phyloP scores from a whole-genome alignment of 2,113 vertebrate genomes.

The Ariopsis seemanni region DNA sequence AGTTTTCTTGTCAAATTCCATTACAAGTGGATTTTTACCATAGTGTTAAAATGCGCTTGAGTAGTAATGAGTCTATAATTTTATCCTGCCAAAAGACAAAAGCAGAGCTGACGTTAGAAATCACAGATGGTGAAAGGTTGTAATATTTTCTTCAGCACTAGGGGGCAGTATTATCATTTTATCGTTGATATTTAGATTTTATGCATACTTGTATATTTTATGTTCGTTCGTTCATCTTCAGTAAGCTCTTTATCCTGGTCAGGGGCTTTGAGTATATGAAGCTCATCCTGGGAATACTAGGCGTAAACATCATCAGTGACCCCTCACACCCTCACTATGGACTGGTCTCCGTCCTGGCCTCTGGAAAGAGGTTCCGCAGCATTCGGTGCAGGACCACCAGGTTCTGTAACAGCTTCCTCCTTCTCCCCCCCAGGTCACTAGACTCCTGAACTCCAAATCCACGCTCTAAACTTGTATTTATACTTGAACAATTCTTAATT shows the following conservation, averaged over 20 bases:
- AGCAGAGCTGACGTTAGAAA: background rate
- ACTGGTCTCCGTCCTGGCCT: no score
- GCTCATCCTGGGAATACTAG: background rate
- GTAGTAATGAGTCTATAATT: background rate
- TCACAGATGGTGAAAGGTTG: background rate
- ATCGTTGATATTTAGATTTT: background rate
- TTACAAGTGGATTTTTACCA: background rate
- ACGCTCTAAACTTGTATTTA: no score
- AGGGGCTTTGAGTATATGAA: background rate
- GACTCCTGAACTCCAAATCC: no score
- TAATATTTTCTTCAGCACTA: background rate
- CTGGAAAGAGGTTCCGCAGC: no score
- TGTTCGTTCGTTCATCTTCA: background rate
- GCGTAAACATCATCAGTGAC: background rate
- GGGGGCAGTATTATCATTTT: slow-evolving; percentile 1
- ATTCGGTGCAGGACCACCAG: no score
- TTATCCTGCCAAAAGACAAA: background rate
- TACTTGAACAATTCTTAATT: no score
- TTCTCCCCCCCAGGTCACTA: no score
- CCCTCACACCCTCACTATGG: no score
- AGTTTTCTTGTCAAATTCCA: background rate
- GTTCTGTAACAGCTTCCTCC: no score
- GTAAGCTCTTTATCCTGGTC: background rate
- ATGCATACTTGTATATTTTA: background rate
- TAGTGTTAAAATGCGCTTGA: background rate